These are phyloP conservation scores for Epinephelus malabaricus DNA, from an alignment of 2,797 vertebrate genomes.

Conservation along the genomic window DNA sequence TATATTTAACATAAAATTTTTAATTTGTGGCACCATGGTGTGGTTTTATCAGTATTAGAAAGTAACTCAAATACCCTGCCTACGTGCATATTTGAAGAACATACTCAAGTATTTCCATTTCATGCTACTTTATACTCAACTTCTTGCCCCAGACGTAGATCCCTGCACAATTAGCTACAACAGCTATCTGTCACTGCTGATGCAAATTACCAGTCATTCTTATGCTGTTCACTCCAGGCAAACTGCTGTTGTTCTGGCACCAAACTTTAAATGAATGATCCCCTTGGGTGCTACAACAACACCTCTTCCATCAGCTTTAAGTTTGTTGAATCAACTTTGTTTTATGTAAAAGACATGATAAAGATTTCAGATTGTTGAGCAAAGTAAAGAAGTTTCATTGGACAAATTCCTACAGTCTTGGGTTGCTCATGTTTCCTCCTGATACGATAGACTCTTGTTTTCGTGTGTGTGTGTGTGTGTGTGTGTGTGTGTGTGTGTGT, in stretches of 20 bases:
- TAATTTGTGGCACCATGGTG: neutral
- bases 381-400: neutral
- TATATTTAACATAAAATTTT: neutral
- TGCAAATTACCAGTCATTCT: constrained; percentile 20
- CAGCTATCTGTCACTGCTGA: constrained; percentile 4
- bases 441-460: constrained; percentile 19
- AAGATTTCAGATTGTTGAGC: neutral
- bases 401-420: neutral
- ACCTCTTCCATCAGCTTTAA: constrained; percentile 2
- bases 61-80: neutral
- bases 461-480: neutral
- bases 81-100: neutral
- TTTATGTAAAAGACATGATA: neutral
- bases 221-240: constrained; percentile 21
- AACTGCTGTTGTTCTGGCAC: constrained; percentile 11
- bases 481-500: neutral
- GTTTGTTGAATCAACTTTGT: neutral
- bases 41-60: neutral
- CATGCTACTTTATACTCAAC: neutral
- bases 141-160: neutral
- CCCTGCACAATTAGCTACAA: neutral
- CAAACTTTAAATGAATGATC: constrained; percentile 4
- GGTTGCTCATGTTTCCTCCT: constrained; percentile 1
- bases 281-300: neutral
- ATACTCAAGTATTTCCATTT: neutral